Conservation (phyloP, 2,888 invertebrate genomes). For the Dolomedes plantarius region DNA sequence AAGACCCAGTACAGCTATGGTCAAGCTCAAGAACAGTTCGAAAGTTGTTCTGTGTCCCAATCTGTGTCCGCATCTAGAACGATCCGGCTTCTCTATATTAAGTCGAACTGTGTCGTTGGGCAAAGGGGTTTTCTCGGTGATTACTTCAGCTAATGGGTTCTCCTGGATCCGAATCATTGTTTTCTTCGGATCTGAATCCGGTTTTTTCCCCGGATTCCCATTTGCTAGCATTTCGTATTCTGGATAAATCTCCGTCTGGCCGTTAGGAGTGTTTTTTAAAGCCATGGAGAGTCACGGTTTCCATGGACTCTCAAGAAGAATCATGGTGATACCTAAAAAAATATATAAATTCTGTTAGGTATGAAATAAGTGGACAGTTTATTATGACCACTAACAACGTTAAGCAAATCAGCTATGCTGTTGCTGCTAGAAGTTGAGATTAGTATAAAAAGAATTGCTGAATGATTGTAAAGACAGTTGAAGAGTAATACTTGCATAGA, state of each 20-base stretch:
- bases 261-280: conserved; percentile 32
- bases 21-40: conserved; percentile 41
- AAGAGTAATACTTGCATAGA: too few species aligned
- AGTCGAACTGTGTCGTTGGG: conserved; percentile 25
- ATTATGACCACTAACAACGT: too few species aligned
- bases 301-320: neutral
- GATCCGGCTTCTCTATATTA: conserved; percentile 44
- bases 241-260: conserved; percentile 39
- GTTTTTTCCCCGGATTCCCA: conserved; percentile 43
- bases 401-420: too few species aligned
- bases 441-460: too few species aligned
- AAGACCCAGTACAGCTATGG: conserved; percentile 33
- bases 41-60: conserved; percentile 45
- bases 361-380: too few species aligned
- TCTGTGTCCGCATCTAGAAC: conserved; percentile 10
- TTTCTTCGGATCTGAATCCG: conserved; percentile 7
- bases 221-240: conserved; percentile 69
- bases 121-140: conserved; percentile 35
- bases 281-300: conserved; percentile 16
- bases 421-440: too few species aligned
- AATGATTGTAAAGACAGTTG: too few species aligned
- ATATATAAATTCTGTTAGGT: too few species aligned
- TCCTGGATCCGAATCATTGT: conserved; percentile 54
- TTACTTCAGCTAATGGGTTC: conserved; percentile 55
- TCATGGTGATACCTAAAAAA: neutral